Evolutionary conservation across 2,797 vertebrate species (phyloP).

Genomic region (Tympanoctomys barrerae): DNA sequence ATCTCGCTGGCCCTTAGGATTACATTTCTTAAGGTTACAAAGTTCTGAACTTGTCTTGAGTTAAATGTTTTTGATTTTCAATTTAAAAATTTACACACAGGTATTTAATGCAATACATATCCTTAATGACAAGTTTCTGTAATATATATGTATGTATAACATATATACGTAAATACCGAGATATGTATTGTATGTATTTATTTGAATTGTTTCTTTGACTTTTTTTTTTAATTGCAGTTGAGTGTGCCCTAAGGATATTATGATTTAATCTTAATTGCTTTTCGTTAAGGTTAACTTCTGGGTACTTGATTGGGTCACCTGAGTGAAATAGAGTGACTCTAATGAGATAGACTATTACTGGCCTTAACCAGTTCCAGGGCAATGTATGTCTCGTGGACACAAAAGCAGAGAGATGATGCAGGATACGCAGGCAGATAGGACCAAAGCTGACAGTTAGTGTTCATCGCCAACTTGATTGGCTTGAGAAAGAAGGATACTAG

Average conservation of each 20-base stretch:
- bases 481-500: neutral
- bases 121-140: neutral
- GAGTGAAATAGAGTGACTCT: conserved; percentile 14
- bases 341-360: neutral
- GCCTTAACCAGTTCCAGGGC: neutral
- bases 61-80: neutral
- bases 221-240: neutral
- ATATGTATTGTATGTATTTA: neutral
- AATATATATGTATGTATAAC: neutral
- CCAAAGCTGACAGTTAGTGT: neutral
- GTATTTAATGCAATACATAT: neutral
- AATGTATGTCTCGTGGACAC: neutral
- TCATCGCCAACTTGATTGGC: neutral
- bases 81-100: neutral
- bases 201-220: conserved; percentile 9
- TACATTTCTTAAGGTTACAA: neutral
- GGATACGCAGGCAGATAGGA: neutral
- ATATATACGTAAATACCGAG: neutral
- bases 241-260: neutral
- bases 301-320: neutral
- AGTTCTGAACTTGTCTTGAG: neutral
- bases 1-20: too few relatives aligned
- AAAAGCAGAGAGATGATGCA: neutral
- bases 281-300: conserved; percentile 30
- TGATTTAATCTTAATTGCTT: neutral